These are phyloP conservation scores for Orientallactaga bullata DNA, from an alignment of 2,113 vertebrate genomes.

Conservation along the genomic window DNA sequence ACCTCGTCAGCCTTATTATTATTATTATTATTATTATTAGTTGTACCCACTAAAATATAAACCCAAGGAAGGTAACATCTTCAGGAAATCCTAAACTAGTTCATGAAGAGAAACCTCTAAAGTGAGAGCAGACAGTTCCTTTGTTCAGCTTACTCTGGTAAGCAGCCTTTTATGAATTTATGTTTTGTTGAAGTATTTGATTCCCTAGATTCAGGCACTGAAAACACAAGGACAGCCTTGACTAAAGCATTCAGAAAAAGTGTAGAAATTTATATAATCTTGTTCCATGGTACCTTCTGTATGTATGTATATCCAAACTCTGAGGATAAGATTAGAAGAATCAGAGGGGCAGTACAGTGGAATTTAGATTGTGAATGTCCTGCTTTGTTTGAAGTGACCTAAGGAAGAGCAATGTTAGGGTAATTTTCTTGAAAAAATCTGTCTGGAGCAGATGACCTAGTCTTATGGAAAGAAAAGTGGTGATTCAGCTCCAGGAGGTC, in stretches of 20 bases:
- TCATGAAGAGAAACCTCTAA: not conserved
- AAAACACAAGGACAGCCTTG: not conserved
- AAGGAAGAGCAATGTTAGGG: not conserved
- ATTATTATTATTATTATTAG: no score
- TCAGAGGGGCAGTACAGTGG: not conserved
- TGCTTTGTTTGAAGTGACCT: not conserved
- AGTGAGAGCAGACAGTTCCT: not conserved
- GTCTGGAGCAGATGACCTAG: not conserved
- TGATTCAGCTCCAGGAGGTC: not conserved
- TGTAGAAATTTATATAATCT: accelerated
- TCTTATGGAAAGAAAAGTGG: not conserved
- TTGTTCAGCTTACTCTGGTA: not conserved
- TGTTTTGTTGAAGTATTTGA: not conserved
- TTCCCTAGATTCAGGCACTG: not conserved
- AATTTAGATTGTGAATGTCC: not conserved
- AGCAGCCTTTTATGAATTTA: not conserved
- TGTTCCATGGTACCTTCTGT: not conserved
- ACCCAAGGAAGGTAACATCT: not conserved
- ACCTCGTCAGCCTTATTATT: not conserved
- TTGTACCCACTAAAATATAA: not conserved
- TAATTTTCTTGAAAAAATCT: not conserved
- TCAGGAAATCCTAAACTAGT: not conserved
- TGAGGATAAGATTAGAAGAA: not conserved
- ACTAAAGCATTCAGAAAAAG: not conserved
- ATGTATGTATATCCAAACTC: not conserved